A percentile compares a stretch with the other conserved stretches of the same genome.
Conservation (phyloP, 1,140 invertebrate species). For the Pogonus chalceus region DNA sequence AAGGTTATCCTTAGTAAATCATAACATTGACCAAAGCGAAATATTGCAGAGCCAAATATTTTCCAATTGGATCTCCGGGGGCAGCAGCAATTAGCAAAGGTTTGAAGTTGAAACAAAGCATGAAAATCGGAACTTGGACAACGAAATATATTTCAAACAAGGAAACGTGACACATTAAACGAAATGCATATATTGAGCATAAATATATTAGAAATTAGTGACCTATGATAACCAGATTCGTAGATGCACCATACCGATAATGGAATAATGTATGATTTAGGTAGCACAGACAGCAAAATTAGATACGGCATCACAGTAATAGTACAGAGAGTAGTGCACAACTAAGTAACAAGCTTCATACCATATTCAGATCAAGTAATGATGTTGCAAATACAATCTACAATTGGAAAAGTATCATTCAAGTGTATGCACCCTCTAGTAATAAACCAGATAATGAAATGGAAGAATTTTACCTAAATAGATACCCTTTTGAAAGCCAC, state of each 20-base stretch:
- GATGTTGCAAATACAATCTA: constrained; percentile 12
- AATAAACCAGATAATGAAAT: constrained; percentile 19
- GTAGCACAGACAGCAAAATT: constrained; percentile 11
- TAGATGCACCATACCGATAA: not conserved
- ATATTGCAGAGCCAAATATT: no score
- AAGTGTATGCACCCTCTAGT: constrained; percentile 28
- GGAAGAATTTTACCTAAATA: constrained; percentile 21
- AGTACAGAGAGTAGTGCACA: constrained; percentile 4
- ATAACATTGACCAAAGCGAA: no score
- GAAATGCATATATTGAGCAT: constrained; percentile 15
- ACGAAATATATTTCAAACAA: no score
- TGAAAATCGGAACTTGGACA: no score
- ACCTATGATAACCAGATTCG: constrained; percentile 10
- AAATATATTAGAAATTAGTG: constrained; percentile 14
- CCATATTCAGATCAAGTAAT: constrained; percentile 16
- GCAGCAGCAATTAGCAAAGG: no score
- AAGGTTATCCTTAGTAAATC: no score
- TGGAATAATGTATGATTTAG: constrained; percentile 8
- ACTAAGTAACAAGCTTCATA: no score
- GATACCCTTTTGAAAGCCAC: constrained; percentile 10
- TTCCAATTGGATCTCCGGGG: no score
- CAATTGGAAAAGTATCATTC: constrained; percentile 21
- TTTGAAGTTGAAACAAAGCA: constrained; percentile 6
- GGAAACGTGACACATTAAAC: constrained; percentile 10
- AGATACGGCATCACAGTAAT: constrained; percentile 18